These are phyloP conservation scores for Sipha maydis DNA, from an alignment of 2,888 invertebrate species.

Conservation along the genomic window DNA sequence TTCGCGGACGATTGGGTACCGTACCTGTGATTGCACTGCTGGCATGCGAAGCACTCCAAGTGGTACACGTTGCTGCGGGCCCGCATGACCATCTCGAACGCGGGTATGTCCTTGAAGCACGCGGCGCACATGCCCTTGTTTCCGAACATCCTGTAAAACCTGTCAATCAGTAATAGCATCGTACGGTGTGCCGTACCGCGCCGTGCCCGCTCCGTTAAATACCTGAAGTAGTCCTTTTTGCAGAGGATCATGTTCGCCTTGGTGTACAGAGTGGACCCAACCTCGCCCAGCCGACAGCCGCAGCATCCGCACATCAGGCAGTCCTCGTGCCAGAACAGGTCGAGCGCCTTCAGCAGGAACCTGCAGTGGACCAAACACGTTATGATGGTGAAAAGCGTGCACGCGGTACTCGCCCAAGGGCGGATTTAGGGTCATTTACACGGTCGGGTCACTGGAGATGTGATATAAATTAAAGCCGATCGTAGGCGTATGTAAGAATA, in stretches of 20 bases:
- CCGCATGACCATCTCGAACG: slow-evolving; percentile 99
- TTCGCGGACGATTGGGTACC: slow-evolving; percentile 64
- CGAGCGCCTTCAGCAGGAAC: slow-evolving; percentile 82
- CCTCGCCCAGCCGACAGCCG: slow-evolving; percentile 91
- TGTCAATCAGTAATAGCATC: slow-evolving; percentile 62
- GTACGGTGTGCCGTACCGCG: slow-evolving; percentile 25
- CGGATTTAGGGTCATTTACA: too few species aligned
- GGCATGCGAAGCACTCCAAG: slow-evolving; percentile 97
- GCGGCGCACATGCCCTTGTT: slow-evolving; percentile 96
- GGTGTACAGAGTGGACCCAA: slow-evolving; percentile 89
- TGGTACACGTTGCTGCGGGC: slow-evolving; percentile 97
- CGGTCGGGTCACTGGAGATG: too few species aligned
- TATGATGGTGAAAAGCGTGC: too few species aligned
- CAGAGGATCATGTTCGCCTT: slow-evolving; percentile 91
- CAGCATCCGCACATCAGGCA: slow-evolving; percentile 93
- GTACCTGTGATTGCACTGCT: slow-evolving; percentile 98
- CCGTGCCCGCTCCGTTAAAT: slow-evolving; percentile 64
- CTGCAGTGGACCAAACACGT: slow-evolving; percentile 65
- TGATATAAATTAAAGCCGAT: too few species aligned
- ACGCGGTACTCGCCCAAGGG: too few species aligned
- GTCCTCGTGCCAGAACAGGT: slow-evolving; percentile 93
- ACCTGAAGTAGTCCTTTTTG: slow-evolving; percentile 93
- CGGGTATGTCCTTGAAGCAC: slow-evolving; percentile 97
- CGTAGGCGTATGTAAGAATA: too few species aligned
- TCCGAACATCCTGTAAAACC: slow-evolving; percentile 81